A percentile compares a stretch with the other conserved stretches of the same genome.
These are phyloP conservation scores for Lasiurus cinereus DNA, from an alignment of 2,113 vertebrate species.

Conservation along the genomic window DNA sequence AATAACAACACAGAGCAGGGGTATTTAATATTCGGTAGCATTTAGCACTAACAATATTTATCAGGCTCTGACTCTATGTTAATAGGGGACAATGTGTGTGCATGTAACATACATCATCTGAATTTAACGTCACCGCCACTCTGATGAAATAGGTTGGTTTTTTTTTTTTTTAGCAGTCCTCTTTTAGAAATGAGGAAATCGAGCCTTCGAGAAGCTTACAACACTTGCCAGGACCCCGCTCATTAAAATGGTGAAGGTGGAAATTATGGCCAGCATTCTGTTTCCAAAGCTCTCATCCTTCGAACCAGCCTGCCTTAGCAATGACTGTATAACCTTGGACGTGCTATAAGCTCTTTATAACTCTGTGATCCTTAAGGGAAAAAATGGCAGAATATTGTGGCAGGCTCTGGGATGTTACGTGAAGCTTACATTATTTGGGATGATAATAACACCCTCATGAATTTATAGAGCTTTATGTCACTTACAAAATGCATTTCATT, in stretches of 20 bases:
- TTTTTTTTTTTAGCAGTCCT: neutral
- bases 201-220: conserved; percentile 29
- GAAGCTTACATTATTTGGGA: neutral
- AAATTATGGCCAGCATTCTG: neutral
- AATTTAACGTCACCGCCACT: conserved; percentile 10
- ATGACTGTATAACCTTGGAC: neutral
- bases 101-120: neutral
- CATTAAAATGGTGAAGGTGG: neutral
- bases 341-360: neutral
- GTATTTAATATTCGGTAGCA: conserved; percentile 59
- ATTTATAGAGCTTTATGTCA: neutral
- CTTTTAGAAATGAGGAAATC: conserved; percentile 59
- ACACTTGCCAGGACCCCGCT: conserved; percentile 23
- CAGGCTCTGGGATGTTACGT: neutral
- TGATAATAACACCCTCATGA: neutral
- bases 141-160: neutral
- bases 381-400: neutral
- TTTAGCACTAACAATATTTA: conserved; percentile 62
- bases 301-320: neutral
- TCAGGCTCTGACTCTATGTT: conserved; percentile 42
- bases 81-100: neutral
- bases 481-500: neutral
- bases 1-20: conserved; percentile 63
- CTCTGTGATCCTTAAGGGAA: neutral
- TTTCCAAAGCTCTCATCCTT: neutral